phyloP scores from a whole-genome alignment of 2,888 invertebrate species.

The Osedax fenrisi region DNA sequence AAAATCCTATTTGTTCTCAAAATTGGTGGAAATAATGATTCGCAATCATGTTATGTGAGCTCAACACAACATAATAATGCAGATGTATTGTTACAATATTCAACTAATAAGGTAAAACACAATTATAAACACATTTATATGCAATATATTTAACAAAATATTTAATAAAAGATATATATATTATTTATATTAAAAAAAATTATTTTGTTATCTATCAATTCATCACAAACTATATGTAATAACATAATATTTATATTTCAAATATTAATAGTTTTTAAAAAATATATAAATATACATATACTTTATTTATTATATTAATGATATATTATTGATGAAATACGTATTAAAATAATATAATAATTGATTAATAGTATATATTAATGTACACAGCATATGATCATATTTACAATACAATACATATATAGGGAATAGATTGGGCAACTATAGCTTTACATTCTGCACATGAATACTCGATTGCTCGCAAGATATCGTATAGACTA shows the following conservation, averaged over 20 bases:
- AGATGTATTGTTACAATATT: not conserved
- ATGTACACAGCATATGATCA: not conserved
- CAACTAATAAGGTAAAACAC: not conserved
- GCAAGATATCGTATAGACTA: not conserved
- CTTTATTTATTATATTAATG: too few relatives aligned
- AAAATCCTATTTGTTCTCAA: not conserved
- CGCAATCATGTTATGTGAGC: not conserved
- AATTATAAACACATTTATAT: too few relatives aligned
- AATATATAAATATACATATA: not conserved
- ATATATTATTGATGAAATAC: too few relatives aligned
- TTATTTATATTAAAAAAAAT: too few relatives aligned
- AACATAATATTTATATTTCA: not conserved
- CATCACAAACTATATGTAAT: too few relatives aligned
- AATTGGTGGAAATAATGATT: not conserved
- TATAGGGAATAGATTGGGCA: not conserved
- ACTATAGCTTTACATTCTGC: not conserved
- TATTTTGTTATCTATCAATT: too few relatives aligned
- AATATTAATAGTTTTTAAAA: too few relatives aligned
- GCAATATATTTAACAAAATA: too few relatives aligned
- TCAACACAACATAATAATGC: not conserved
- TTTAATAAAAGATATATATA: too few relatives aligned
- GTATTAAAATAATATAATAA: too few relatives aligned
- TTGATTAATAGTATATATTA: too few relatives aligned
- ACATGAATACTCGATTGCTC: not conserved
- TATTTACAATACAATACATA: not conserved